A percentile compares a stretch with the other conserved stretches of the same genome.
These are phyloP conservation scores for Scelioninae gen. 1 DNA, from an alignment of 2,888 invertebrate species.

Conservation along the genomic window DNA sequence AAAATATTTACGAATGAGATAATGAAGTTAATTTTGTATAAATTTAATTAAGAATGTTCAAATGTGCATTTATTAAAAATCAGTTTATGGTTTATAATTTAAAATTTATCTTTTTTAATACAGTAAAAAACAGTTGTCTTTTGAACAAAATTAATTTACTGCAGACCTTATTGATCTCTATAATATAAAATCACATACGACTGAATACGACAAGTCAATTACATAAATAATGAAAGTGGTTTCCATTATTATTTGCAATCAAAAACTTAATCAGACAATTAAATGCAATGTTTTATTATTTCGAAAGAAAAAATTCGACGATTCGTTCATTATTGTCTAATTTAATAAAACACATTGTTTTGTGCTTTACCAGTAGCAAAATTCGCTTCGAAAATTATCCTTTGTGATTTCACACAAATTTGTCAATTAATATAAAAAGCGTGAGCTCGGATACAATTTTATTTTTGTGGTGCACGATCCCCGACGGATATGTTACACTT, in stretches of 20 bases:
- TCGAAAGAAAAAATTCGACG: constrained; percentile 7
- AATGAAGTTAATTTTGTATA: too few relatives aligned
- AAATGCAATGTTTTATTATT: too few relatives aligned
- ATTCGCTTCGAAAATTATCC: background rate
- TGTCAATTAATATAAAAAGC: constrained; percentile 2
- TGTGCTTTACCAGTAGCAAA: background rate
- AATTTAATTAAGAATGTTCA: too few relatives aligned
- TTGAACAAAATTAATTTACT: too few relatives aligned
- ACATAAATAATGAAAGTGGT: background rate
- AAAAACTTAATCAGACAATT: constrained; percentile 1
- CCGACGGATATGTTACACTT: constrained; percentile 27
- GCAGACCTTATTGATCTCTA: too few relatives aligned
- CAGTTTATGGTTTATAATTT: too few relatives aligned
- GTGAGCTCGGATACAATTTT: constrained; percentile 1
- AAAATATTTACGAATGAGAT: too few relatives aligned
- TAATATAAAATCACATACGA: too few relatives aligned
- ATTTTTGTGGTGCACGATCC: background rate
- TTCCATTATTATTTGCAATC: background rate
- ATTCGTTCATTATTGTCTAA: constrained; percentile 13
- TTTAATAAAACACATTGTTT: constrained; percentile 5
- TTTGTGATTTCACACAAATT: constrained; percentile 10
- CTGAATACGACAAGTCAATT: too few relatives aligned
- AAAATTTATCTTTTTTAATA: too few relatives aligned
- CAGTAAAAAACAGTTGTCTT: too few relatives aligned
- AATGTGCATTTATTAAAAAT: too few relatives aligned